A percentile compares a stretch with the other conserved stretches of the same genome.
Conservation (phyloP, 2,113 vertebrate species). For the Delphinapterus leucas region DNA sequence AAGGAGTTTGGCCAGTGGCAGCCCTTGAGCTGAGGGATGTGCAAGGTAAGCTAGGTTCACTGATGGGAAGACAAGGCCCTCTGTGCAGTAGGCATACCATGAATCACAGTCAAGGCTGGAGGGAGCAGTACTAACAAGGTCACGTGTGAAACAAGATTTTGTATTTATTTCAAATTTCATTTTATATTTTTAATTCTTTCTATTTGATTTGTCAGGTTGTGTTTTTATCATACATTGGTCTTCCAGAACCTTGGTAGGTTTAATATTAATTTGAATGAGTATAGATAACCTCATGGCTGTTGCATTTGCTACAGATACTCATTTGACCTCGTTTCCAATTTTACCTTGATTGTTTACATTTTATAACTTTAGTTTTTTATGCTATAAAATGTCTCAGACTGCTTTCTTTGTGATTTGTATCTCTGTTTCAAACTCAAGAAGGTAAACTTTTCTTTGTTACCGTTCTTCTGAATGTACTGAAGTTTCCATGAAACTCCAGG, state of each 20-base stretch:
- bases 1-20: not conserved
- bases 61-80: not conserved
- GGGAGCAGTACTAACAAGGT: not conserved
- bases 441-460: not conserved
- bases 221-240: not conserved
- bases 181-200: not conserved
- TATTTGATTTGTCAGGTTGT: not conserved
- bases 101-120: not conserved
- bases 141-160: not conserved
- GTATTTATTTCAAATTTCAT: not conserved
- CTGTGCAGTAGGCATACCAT: not conserved
- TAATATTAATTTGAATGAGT: not conserved
- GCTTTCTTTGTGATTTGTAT: not conserved
- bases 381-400: not conserved
- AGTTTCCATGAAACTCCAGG: not conserved
- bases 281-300: not conserved
- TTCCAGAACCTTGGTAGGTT: not conserved
- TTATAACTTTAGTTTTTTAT: not conserved
- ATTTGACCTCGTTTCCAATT: not conserved
- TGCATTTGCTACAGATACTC: not conserved
- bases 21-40: not conserved
- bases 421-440: not conserved
- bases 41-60: not conserved
- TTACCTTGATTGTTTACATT: not conserved
- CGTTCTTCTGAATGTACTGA: no score